Base-by-base conservation (phyloP, 1,140 invertebrate species). In the Pemphigus obesinymphae region DNA sequence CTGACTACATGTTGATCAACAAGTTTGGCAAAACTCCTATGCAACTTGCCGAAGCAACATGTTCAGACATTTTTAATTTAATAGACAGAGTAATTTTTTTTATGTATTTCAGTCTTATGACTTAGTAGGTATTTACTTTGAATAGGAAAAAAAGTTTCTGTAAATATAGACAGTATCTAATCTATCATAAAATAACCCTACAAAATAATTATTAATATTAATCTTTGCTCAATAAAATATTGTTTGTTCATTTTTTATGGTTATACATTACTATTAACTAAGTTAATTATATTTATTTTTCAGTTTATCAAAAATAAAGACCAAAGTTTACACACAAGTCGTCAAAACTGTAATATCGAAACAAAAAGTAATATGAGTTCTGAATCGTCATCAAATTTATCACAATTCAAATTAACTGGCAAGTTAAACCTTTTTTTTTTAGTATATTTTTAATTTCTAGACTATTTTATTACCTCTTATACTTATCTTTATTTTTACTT, bases 21-120 rank as follows among this genome's bases (percentile, higher is more conserved):
- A 80, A 80, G 15, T 61, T 61, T 29, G 76, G 76, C 15, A 63
- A 80, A 63, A 80, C 55, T 31, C 76, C 76, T 45, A 5, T 80
- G 26, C 37, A 80, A 63, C 55, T 80, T 7, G 76, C 76, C 23
- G 29, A 80, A 80, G 45, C 7, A 29, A 40, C 76, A 29, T 20
- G n/a, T 45, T 31, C n/a, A 8, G 37, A 80, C n/a, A 63, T 80
- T 26, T 80, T 43, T 63, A 13, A 80, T 31, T 63, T 61, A 29
- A 45, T 80, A 80, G 8, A 80, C 1, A 26, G 45, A 63, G 76
- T 80, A 80, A 61, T 17, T 80, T 80, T 48, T 40, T n/a, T 53
- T 13, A 4, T 58, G 15, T 31, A 13, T 29, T 15, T 58, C 29
- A 58, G 13, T 26, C 23, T n/a, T 58, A 58, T 31, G 26, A 26